These are phyloP conservation scores for Drosophila pegasa DNA, from an alignment of 2,888 invertebrate species.

Conservation along the genomic window DNA sequence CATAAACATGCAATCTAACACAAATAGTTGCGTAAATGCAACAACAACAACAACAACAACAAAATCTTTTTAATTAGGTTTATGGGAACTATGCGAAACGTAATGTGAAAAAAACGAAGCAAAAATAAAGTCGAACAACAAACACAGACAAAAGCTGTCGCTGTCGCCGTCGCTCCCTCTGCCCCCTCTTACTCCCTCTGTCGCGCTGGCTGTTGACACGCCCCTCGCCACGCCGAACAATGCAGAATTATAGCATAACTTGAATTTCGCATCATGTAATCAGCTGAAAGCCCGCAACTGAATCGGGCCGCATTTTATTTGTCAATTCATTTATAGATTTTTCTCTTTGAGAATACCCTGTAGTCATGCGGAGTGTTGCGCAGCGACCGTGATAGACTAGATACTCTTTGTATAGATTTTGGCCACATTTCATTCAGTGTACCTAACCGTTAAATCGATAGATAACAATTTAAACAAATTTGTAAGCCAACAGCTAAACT, in stretches of 20 bases:
- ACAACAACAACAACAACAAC: conserved; percentile 38
- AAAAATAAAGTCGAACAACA: conserved; percentile 32
- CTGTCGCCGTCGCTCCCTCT: conserved; percentile 6
- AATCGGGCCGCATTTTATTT: conserved; percentile 66
- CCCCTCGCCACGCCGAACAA: conserved; percentile 45
- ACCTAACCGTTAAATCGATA: no score
- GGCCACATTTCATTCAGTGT: no score
- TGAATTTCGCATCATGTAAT: conserved; percentile 76
- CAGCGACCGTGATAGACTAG: neutral
- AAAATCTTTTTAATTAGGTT: conserved; percentile 73
- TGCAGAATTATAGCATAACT: conserved; percentile 80
- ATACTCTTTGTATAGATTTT: no score
- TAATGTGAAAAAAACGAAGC: conserved; percentile 35
- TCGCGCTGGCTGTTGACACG: neutral
- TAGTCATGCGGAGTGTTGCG: neutral
- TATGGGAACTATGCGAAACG: conserved; percentile 76
- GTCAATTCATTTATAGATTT: conserved; percentile 76
- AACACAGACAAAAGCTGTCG: conserved; percentile 26
- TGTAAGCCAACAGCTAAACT: no score
- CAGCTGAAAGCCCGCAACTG: conserved; percentile 36
- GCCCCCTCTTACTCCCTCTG: neutral
- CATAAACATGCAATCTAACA: conserved; percentile 57
- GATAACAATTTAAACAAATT: no score
- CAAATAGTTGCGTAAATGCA: conserved; percentile 72
- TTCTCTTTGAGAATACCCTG: conserved; percentile 15